Percentiles rank a stretch among this genome's conserved stretches.
Conservation (phyloP, 2,113 vertebrate genomes). For the Stegastes partitus region DNA sequence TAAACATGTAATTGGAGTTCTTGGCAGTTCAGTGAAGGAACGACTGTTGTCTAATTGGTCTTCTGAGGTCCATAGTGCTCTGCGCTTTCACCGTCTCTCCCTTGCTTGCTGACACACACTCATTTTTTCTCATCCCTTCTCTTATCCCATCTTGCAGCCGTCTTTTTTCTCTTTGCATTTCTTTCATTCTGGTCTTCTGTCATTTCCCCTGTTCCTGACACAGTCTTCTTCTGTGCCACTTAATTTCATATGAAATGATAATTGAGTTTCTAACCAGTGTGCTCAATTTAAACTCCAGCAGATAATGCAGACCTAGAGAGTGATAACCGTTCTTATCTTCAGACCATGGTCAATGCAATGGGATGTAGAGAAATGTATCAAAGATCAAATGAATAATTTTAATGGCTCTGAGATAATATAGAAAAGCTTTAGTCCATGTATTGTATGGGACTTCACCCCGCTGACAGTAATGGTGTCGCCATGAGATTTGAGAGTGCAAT, state of each 20-base stretch:
- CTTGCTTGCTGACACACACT: background rate
- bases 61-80: conserved; percentile 13
- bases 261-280: conserved; percentile 22
- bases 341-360: conserved; percentile 8
- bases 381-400: no score
- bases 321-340: conserved; percentile 23
- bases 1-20: conserved; percentile 71
- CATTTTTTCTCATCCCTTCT: background rate
- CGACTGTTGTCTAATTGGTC: conserved; percentile 66
- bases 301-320: conserved; percentile 22
- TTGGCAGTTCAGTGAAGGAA: conserved; percentile 38
- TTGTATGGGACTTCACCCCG: no score
- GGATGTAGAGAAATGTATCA: conserved; percentile 8
- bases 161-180: conserved; percentile 21
- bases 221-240: background rate
- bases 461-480: no score
- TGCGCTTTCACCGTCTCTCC: background rate
- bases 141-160: background rate
- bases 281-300: conserved; percentile 23
- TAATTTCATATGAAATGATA: conserved; percentile 14
- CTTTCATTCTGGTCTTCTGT: conserved; percentile 15
- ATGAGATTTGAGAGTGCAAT: no score
- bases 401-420: no score
- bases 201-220: conserved; percentile 2
- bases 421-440: no score